Percentiles rank a stretch among this genome's conserved stretches.
Conservation (phyloP, 2,888 invertebrate genomes). For the Monoplex corrugatus region DNA sequence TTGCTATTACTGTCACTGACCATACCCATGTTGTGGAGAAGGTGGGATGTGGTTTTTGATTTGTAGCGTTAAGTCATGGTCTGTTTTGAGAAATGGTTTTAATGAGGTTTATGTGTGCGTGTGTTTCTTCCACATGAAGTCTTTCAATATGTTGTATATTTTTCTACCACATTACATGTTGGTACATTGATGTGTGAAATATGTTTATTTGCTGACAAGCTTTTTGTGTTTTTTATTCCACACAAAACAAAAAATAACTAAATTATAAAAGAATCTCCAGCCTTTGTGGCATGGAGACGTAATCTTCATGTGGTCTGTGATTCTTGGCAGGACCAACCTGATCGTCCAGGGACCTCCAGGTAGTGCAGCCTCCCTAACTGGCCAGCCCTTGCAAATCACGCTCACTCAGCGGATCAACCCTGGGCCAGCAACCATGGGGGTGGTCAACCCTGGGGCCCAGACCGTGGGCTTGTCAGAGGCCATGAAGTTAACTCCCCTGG, state of each 20-base stretch:
- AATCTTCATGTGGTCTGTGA: neutral
- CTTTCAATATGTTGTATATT: neutral
- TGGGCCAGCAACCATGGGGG: neutral
- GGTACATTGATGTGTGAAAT: neutral
- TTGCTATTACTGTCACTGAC: constrained; percentile 56
- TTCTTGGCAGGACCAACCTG: constrained; percentile 44
- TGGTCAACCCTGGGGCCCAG: neutral
- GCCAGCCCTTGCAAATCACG: constrained; percentile 39
- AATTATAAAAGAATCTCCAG: neutral
- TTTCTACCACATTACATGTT: neutral
- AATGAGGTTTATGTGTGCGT: neutral
- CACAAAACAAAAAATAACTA: too few relatives aligned
- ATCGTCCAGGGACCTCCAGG: constrained; percentile 16
- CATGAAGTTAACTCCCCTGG: neutral
- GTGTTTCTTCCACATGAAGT: neutral
- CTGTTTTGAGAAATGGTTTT: too few relatives aligned
- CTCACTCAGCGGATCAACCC: constrained; percentile 44
- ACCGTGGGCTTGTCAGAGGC: neutral
- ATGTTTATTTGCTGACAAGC: neutral
- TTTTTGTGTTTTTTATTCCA: too few relatives aligned
- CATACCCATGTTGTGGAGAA: neutral
- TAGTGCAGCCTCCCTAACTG: neutral
- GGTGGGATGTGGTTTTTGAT: too few relatives aligned
- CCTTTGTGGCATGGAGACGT: neutral
- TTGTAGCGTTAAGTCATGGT: neutral